A percentile compares a stretch with the other conserved stretches of the same genome.
Conservation (phyloP, 2,113 vertebrate genomes). For the Bubo scandiacus region DNA sequence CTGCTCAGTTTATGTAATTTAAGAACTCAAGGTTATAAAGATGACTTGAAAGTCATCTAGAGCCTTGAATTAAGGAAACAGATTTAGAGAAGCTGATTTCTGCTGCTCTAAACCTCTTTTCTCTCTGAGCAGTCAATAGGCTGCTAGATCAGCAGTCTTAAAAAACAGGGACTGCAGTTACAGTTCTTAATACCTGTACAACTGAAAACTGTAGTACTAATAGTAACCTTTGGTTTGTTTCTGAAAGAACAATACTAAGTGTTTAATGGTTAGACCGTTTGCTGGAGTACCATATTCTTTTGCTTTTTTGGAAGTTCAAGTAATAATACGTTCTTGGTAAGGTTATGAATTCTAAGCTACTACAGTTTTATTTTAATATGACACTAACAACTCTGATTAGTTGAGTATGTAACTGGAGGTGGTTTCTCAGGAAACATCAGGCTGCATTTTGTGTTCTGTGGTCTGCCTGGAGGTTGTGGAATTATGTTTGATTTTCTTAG, state of each 20-base stretch:
- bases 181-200: not conserved
- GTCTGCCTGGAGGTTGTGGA: not conserved
- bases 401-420: not conserved
- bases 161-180: not conserved
- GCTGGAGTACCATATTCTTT: not conserved
- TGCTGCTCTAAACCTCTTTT: not conserved
- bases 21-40: not conserved
- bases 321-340: not conserved
- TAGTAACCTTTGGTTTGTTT: not conserved
- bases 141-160: not conserved
- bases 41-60: not conserved
- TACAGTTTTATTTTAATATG: not conserved
- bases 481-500: not conserved
- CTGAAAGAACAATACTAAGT: not conserved
- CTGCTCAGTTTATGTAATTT: not conserved
- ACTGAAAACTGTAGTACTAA: not conserved
- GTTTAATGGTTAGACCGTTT: not conserved
- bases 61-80: not conserved
- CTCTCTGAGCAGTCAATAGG: not conserved
- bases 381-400: not conserved
- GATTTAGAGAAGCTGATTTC: not conserved
- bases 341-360: not conserved
- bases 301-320: not conserved
- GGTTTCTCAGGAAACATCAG: not conserved
- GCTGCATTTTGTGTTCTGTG: not conserved